These are phyloP conservation scores for Salminus brasiliensis DNA, from an alignment of 2,113 vertebrate species.

Conservation along the genomic window DNA sequence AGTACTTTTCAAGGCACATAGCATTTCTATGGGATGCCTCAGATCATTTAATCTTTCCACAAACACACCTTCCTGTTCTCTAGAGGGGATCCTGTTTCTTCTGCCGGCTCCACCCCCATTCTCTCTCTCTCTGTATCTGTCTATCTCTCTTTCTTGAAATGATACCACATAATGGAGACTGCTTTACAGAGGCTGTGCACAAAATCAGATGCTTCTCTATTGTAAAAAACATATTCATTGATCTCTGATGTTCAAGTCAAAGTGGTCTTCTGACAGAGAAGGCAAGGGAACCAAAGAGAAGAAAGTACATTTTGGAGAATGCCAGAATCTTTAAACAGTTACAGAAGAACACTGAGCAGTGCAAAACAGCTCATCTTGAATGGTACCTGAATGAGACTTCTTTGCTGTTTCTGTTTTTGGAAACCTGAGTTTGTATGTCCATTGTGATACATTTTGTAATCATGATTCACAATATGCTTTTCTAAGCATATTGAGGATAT, in stretches of 20 bases:
- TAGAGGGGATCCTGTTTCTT: not conserved
- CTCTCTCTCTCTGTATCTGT: not conserved
- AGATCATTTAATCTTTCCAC: slow-evolving; percentile 7
- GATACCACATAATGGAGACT: not conserved
- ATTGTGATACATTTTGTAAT: no score
- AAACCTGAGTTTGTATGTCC: no score
- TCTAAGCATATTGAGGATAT: no score
- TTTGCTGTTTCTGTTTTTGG: not conserved
- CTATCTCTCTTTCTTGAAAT: not conserved
- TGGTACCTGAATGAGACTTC: not conserved
- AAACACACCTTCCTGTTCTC: slow-evolving; percentile 5
- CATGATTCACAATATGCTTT: no score
- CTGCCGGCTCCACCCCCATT: not conserved
- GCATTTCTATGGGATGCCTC: not conserved
- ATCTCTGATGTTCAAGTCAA: not conserved
- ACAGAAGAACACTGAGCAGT: not conserved
- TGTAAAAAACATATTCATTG: not conserved
- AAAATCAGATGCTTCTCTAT: not conserved
- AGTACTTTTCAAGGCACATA: not conserved
- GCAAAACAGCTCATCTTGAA: not conserved
- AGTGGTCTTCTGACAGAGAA: not conserved
- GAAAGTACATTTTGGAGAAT: not conserved
- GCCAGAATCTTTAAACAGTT: not conserved
- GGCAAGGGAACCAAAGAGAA: not conserved
- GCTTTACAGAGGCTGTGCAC: not conserved